Base-by-base conservation (phyloP, 2,113 vertebrate genomes). In the Cochlearius cochlearius region DNA sequence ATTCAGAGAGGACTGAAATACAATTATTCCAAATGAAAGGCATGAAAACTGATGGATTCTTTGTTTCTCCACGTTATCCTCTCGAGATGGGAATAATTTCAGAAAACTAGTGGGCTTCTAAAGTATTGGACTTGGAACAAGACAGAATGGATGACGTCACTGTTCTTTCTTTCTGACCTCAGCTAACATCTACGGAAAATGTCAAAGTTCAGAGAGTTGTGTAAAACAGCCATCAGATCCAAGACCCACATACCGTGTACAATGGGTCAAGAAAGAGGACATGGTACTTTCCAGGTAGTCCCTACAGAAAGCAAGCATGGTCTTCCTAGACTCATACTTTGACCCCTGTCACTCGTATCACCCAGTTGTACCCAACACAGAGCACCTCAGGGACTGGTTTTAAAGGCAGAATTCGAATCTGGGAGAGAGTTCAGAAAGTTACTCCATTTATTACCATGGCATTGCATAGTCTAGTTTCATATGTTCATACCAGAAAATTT, bases 281-380 rank as follows among this genome's bases (percentile, higher is more conserved):
- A 7, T 5, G 2, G 13, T 14, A 11, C 16, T 52, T 82, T 29
- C 27, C 27, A 73, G n/a, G 3, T 36, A 56, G 67, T 11, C 10
- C 7, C 29, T 25, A 27, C 10, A 60, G 58, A 76, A 50, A 69
- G 11, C 7, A 77, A 39, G 9, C 3, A 9, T 3, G 1, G 6
- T n/a, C 20, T 68, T 78, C 22, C 41, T 14, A 5, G 22, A 12
- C 10, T 7, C 26, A 7, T 26, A 3, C 5, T n/a, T 77, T 55
- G 20, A 58, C 21, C 22, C 86, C 0, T 0, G 16, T 23, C 20
- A 27, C 9, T 41, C 3, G 0, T 8, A 52, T 56, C 52, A 50
- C 7, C 7, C 41, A 34, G 7, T 9, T 41, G 16, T 25, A 7
- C 38, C 5, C 39, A 84, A 38, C 2, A 45, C 34, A 53, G 5